These are phyloP conservation scores for Callyntrura guangdongensis DNA, from an alignment of 2,888 invertebrate species.

Conservation along the genomic window DNA sequence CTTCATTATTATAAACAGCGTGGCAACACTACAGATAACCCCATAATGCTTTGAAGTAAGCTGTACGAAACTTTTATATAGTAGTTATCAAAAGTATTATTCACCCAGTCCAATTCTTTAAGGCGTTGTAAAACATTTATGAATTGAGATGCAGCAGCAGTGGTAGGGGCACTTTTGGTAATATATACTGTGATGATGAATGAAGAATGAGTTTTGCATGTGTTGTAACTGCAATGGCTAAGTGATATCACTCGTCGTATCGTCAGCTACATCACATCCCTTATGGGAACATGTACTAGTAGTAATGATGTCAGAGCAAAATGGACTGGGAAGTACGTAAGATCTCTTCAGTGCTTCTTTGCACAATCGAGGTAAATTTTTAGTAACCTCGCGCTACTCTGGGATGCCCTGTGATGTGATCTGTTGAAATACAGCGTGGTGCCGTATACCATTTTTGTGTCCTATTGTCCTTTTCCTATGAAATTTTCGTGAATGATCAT, in stretches of 20 bases:
- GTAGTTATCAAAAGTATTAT: background rate
- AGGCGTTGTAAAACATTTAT: background rate
- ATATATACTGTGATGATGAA: no score
- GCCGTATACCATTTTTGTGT: background rate
- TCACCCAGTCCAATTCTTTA: background rate
- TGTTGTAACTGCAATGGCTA: no score
- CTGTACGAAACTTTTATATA: background rate
- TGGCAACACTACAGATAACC: background rate
- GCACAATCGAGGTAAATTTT: background rate
- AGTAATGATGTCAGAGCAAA: no score
- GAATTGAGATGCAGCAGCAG: background rate
- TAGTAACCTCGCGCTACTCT: background rate
- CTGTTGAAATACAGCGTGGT: background rate
- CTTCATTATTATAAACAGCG: no score
- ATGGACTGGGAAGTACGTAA: background rate
- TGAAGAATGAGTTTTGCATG: no score
- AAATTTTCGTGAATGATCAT: constrained; percentile 61
- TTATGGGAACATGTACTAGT: no score
- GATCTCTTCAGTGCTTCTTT: background rate
- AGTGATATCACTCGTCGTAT: no score
- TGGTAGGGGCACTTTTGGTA: no score
- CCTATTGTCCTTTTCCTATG: constrained; percentile 44
- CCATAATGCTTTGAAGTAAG: background rate
- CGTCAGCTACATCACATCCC: no score
- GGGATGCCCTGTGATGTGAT: background rate